Base-by-base conservation (phyloP, 2,888 invertebrate species). In the Scaptomyza tumidula region DNA sequence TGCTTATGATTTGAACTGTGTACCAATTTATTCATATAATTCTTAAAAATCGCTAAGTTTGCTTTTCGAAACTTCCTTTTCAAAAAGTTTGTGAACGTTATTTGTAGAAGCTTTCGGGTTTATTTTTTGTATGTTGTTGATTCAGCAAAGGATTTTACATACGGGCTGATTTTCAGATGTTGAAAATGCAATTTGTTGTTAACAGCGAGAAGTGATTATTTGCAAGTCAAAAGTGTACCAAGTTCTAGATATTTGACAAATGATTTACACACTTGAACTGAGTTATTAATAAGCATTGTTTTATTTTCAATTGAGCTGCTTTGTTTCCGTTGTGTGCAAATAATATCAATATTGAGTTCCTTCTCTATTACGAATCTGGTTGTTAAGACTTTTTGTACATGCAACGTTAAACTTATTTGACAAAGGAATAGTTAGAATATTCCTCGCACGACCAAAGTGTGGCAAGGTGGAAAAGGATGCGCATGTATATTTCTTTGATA, bases 351-450 rank as follows among this genome's bases (percentile, higher is more conserved):
- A 16, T 10, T 16, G 4, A 10, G 41, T 76, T 73, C 60, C 65
- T 39, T 24, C 10, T 50, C 65, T 64, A 70, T 72, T 43, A 54
- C 53, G 16, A 45, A 37, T 27, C 19, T 48, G 59, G 60, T 68
- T 49, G 19, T 19, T 19, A 1, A 19, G 19, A 66, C 72, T 58
- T 55, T 55, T 65, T 60, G 14, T 9, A 70, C 71, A 86, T 71
- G 80, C 80, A 83, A 79, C 66, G 67, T 74, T 61, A 68, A 81
- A 71, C 68, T 68, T 81, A 60, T 69, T 76, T 86, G 68, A 66
- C 62, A 76, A 70, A 68, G 74, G 62, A 71, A 62, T 74, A 86
- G 71, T 73, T 61, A 52, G 57, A 54, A 49, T 63, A 43, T 31
- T 9, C 27, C 37, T 50, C 39, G 35, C 46, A 46, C 50, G 31